Evolutionary conservation across 2,797 vertebrate genomes (phyloP), one percentile per base, ranked within the genome.

Genomic region (Acanthopagrus latus): DNA sequence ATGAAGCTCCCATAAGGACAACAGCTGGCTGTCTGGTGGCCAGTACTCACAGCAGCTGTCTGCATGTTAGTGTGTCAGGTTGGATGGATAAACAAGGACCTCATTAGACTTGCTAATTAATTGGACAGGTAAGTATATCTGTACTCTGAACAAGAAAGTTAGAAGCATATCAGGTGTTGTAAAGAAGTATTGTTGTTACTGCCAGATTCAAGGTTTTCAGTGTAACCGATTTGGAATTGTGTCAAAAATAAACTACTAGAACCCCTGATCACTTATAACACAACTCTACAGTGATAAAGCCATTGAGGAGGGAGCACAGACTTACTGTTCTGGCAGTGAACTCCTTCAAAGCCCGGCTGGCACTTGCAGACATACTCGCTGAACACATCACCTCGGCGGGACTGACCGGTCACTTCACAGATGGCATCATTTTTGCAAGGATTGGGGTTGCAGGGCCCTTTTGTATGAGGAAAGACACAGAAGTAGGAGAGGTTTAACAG

Each of bases 311-410:
- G 7, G 14, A 33, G 13, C 2, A 65, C 4, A 78, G 41, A 84
- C 98, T 98, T 92, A 99, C 98, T 95, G 80, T 90, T 96, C 90
- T 99, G 97, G 91, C 98, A 99, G 91, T 97, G 95, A 85, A 87
- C 90, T 23, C 98, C 98, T 0, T 94, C 91, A 0, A 95, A 98
- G 17, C 97, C 98, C 0, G 46, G 85, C 0, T 92, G 93, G 84
- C 98, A 99, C 52, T 93, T 95, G 95, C 98, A 99, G 86, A 94
- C 46, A 13, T 97, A 99, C 64, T 96, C 95, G 0, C 87, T 93
- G 91, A 99, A 99, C 81, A 96, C 95, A 0, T 99, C 98, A 0
- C 98, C 97, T 25, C 98, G 92, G 1, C 95, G 95, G 0, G 84
- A 71, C 0, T 88, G 77, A 0, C 90, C 85, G 0, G 91, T 88